Evolutionary conservation across 2,888 invertebrate species (phyloP).

Genomic region (Thalpophila matura): DNA sequence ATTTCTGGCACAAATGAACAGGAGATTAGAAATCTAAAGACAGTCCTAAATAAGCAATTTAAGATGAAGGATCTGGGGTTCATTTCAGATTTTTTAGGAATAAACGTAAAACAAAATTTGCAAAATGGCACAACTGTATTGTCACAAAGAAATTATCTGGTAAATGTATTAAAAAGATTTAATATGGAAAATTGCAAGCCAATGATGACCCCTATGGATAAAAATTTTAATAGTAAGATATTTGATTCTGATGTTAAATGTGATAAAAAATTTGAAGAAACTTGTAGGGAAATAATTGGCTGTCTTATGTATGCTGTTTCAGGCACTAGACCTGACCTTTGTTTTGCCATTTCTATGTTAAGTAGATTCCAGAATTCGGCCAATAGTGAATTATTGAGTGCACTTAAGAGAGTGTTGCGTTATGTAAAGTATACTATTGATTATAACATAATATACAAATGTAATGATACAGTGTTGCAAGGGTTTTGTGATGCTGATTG

Average conservation of each 20-base stretch:
- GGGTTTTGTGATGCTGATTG: conserved; percentile 30
- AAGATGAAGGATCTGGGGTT: too few species aligned
- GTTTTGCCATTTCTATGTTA: background rate
- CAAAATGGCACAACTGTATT: too few species aligned
- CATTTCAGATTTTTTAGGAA: too few species aligned
- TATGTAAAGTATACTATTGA: background rate
- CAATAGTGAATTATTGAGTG: background rate
- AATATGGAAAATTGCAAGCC: too few species aligned
- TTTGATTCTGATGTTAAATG: too few species aligned
- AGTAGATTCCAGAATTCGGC: background rate
- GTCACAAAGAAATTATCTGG: too few species aligned
- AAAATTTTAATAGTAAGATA: too few species aligned
- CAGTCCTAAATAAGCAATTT: too few species aligned
- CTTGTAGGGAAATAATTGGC: conserved; percentile 6
- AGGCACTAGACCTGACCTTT: conserved; percentile 5
- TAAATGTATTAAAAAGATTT: too few species aligned
- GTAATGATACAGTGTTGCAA: background rate
- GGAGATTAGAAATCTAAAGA: too few species aligned
- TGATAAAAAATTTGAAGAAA: background rate
- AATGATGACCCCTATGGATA: too few species aligned
- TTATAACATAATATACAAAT: conserved; percentile 1
- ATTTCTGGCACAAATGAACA: conserved; percentile 12
- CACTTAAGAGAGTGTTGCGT: conserved; percentile 2
- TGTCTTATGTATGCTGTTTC: conserved; percentile 1
- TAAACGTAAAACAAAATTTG: too few species aligned